Evolutionary conservation across 53 echinoderm and acorn worm genomes (phyloP), one percentile per base, ranked within the genome.

Genomic region (Mesocentrotus franciscanus): DNA sequence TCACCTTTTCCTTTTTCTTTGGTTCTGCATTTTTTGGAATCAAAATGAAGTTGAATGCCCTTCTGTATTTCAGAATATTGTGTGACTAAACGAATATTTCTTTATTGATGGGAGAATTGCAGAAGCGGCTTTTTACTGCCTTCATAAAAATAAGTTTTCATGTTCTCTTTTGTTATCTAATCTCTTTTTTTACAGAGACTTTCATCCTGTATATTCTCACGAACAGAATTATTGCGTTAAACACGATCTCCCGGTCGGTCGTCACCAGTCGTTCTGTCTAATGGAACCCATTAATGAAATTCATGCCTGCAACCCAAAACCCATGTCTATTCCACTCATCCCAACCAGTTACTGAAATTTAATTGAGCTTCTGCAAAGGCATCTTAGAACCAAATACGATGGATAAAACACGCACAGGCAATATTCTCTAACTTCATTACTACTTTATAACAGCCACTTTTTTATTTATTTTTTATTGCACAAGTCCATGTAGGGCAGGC

Each of bases 271-370:
- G 7, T 81, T 81, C 81, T 42, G 39, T 81, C 81, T 81, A 81
- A 81, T 81, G 81, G 81, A 81, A 33, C 81, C 81, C 81, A 81
- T 81, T 81, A 81, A 81, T 81, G 81, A 81, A 81, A 81, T 81
- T 33, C 81, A 81, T 81, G 81, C 49, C 42, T 81, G 81, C 81
- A 81, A 81, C 42, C 81, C 42, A 30, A 81, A 81, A 81, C 81
- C 81, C 42, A 22, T 12, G 32, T 76, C 30, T 76, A 14, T 76
- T 34, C 68, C 68, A 24, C 74, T 30, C 74, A 74, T 39, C 42
- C 9, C 81, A n/a, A 42, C 36, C 42, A 81, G 81, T 39, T 42
- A 81, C 81, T 81, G 81, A 81, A 81, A 35, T 81, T 81, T 49
- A 81, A 81, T 81, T 81, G 81, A 81, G 29, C 81, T 81, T 2